A percentile compares a stretch with the other conserved stretches of the same genome.
Evolutionary conservation across 2,797 vertebrate genomes (phyloP).

Genomic region (Otolemur crassicaudatus): DNA sequence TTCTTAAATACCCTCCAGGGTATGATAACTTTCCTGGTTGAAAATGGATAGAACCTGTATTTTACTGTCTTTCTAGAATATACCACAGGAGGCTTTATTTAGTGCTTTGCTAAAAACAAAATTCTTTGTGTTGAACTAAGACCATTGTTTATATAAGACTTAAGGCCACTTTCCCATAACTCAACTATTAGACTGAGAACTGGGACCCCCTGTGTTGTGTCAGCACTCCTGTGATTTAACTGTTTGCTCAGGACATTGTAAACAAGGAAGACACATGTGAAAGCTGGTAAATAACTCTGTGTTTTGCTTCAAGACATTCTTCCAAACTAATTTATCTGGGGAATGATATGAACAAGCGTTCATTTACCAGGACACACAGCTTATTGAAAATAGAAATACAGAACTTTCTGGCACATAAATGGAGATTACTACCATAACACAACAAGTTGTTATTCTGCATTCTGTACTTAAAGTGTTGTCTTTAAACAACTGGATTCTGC

Average conservation of each 20-base stretch:
- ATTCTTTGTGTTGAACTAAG: constrained; percentile 30
- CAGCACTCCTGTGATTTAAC: not conserved
- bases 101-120: not conserved
- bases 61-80: not conserved
- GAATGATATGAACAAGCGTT: constrained; percentile 4
- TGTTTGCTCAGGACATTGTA: not conserved
- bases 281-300: not conserved
- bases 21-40: not conserved
- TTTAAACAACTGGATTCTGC: not conserved
- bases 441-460: not conserved
- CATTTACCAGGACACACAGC: not conserved
- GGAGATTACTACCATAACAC: not conserved
- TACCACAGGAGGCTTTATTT: not conserved
- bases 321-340: not conserved
- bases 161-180: not conserved
- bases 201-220: not conserved
- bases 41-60: not conserved
- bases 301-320: constrained; percentile 27
- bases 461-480: not conserved
- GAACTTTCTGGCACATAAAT: not conserved
- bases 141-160: not conserved
- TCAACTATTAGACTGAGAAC: not conserved
- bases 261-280: not conserved
- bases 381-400: constrained; percentile 42
- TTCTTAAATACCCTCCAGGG: not conserved